These are phyloP conservation scores for Acanthisitta chloris DNA, from an alignment of 2,113 vertebrate genomes.

Conservation along the genomic window DNA sequence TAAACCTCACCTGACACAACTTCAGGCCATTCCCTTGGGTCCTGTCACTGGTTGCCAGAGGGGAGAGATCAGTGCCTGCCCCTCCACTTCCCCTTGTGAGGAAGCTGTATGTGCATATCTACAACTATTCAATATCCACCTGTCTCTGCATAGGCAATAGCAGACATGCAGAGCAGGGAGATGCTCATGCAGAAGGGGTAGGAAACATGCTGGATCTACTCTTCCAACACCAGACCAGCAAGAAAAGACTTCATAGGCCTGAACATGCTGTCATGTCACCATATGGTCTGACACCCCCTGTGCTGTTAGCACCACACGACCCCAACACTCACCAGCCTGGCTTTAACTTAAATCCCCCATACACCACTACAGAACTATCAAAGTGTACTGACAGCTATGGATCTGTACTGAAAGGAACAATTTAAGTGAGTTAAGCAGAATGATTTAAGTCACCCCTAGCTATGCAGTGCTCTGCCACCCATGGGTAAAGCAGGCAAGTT, in stretches of 20 bases:
- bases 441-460: slow-evolving; percentile 17
- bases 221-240: not conserved
- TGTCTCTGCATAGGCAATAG: not conserved
- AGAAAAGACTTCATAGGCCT: not conserved
- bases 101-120: too few species aligned
- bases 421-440: slow-evolving; percentile 4
- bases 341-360: not conserved
- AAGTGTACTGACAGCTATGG: not conserved
- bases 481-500: slow-evolving; percentile 31
- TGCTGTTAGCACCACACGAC: accelerated
- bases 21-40: too few species aligned
- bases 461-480: slow-evolving; percentile 19
- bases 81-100: too few species aligned
- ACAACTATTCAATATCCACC: not conserved
- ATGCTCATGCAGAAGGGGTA: not conserved
- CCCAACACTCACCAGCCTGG: not conserved
- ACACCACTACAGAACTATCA: not conserved
- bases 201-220: not conserved
- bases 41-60: too few species aligned
- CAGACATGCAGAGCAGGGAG: not conserved
- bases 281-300: accelerated
- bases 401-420: not conserved
- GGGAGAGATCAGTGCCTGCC: too few species aligned
- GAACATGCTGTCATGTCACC: accelerated
- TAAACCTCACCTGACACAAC: too few species aligned